Percentiles rank a stretch among this genome's conserved stretches.
These are phyloP conservation scores for Deilephila porcellus DNA, from an alignment of 2,888 invertebrate genomes.

Conservation along the genomic window DNA sequence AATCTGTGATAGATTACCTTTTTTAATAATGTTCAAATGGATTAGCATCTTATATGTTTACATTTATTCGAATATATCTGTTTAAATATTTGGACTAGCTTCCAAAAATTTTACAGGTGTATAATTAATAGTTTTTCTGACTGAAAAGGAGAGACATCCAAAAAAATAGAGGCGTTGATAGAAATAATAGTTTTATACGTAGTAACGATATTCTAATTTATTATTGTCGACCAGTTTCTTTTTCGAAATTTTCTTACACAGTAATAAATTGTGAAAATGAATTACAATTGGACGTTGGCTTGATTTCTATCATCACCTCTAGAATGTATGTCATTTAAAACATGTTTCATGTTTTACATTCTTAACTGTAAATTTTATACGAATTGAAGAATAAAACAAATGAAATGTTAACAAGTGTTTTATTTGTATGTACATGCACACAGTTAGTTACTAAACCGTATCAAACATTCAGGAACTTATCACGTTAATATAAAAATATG, in stretches of 20 bases:
- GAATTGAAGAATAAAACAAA: slow-evolving; percentile 40
- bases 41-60: neutral
- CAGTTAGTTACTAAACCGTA: slow-evolving; percentile 5
- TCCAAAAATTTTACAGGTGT: neutral
- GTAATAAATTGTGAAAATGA: too few relatives aligned
- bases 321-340: neutral
- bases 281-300: too few relatives aligned
- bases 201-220: neutral
- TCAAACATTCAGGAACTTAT: slow-evolving; percentile 16
- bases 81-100: neutral
- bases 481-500: neutral
- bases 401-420: slow-evolving; percentile 46
- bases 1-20: slow-evolving; percentile 14
- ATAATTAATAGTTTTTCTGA: neutral
- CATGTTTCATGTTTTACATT: neutral
- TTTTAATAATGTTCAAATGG: neutral
- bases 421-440: slow-evolving; percentile 40
- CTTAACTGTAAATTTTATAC: slow-evolving; percentile 4
- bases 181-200: neutral
- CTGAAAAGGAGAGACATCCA: neutral
- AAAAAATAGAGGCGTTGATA: neutral
- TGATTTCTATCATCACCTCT: too few relatives aligned
- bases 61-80: neutral
- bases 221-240: neutral
- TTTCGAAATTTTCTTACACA: neutral